Base-by-base conservation (phyloP, 2,113 vertebrate genomes). In the Marmota flaviventris region DNA sequence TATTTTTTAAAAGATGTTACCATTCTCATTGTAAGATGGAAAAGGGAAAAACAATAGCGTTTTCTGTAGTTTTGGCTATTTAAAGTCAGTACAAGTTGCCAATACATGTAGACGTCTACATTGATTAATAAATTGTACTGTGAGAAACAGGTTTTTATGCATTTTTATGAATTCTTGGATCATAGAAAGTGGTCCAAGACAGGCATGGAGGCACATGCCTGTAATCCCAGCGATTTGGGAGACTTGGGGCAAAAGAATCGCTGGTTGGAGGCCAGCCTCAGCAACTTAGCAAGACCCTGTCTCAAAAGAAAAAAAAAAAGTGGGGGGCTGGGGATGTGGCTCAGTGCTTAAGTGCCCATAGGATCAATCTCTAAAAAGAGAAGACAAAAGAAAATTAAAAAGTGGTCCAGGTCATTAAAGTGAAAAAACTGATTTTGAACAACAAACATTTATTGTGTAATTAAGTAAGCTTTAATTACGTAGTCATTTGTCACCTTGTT, bases 1-100 rank as follows among this genome's bases (percentile, higher is more conserved):
- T 75, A 69, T n/a, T 95, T 48, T 39, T 7, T 51, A 88, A 73
- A 83, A 65, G 14, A 20, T 90, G 37, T 65, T 97, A n/a, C 20
- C 8, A 89, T 87, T 95, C 61, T 48, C 67, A 37, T 89, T 85
- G 48, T 51, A 56, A 48, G 24, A 53, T 76, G 45, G 48, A 27
- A 84, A 37, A 76, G 29, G 10, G 8, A 58, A 32, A 29, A 67
- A 45, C 82, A 56, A 81, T 18, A 29, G 8, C 24, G 0, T 45
- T 61, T 53, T 72, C 16, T 24, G n/a, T 92, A 87, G 14, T 39
- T 24, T 61, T n/a, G 76, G 7, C 4, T 56, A 32, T 86, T 95
- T 86, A 94, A 95, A 94, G 61, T 94, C 22, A 81, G 37, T 89
- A 37, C 92, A 79, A 79, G 16, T 91, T 91, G 22, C 39, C 51